These are phyloP conservation scores for Eubasilissa splendida DNA, from an alignment of 2,888 invertebrate species.

Conservation along the genomic window DNA sequence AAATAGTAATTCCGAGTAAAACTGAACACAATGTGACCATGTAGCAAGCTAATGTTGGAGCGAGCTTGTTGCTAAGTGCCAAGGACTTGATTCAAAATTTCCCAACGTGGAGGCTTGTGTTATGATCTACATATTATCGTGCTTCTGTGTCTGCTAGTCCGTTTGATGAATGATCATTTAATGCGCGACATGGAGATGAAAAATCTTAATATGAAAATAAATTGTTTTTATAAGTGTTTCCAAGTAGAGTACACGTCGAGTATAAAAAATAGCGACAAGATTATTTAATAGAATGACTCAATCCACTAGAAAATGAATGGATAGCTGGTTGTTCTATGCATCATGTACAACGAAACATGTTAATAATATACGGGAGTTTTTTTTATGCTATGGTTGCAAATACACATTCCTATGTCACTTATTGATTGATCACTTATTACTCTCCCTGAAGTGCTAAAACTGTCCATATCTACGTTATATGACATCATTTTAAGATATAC, in stretches of 20 bases:
- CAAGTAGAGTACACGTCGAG: neutral
- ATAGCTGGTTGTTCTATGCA: neutral
- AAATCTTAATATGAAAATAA: conserved; percentile 5
- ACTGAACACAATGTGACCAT: too few species aligned
- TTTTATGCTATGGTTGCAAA: too few species aligned
- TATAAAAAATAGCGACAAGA: neutral
- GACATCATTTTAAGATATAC: too few species aligned
- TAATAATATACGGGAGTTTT: too few species aligned
- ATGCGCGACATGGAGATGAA: conserved; percentile 5
- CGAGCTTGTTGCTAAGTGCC: neutral
- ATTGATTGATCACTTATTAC: too few species aligned
- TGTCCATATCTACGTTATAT: too few species aligned
- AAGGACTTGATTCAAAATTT: neutral
- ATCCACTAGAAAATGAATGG: neutral
- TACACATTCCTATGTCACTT: too few species aligned
- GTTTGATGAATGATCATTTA: conserved; percentile 46
- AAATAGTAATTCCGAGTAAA: too few species aligned
- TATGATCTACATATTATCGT: conserved; percentile 12
- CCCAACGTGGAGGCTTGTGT: neutral
- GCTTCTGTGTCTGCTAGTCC: conserved; percentile 37
- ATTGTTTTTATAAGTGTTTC: conserved; percentile 15
- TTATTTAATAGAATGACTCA: conserved; percentile 16
- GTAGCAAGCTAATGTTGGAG: too few species aligned
- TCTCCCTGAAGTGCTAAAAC: too few species aligned
- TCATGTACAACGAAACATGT: too few species aligned